Conservation (phyloP, 2,797 vertebrate genomes). For the Pagetopsis macropterus region DNA sequence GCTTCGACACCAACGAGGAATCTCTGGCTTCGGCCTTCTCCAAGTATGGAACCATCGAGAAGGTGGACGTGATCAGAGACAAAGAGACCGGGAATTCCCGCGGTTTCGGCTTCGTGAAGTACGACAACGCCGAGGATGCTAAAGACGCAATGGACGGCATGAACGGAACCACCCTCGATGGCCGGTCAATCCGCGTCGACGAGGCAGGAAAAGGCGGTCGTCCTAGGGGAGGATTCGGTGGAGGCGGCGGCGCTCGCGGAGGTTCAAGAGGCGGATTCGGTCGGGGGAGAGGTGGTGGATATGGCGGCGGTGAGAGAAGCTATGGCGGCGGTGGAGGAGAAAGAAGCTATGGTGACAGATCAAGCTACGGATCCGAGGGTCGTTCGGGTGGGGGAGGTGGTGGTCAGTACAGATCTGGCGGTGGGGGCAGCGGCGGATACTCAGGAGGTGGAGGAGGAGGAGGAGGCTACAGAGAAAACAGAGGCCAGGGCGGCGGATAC, state of each 20-base stretch:
- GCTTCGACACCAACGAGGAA: slow-evolving; percentile 95
- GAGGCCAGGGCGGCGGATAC: slow-evolving; percentile 80
- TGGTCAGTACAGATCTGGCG: slow-evolving; percentile 55
- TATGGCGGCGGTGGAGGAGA: slow-evolving; percentile 50
- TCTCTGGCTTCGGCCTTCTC: slow-evolving; percentile 92
- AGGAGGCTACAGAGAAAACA: slow-evolving; percentile 71
- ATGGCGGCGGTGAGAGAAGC: slow-evolving; percentile 63
- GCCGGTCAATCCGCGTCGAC: slow-evolving; percentile 93
- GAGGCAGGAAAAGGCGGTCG: slow-evolving; percentile 93
- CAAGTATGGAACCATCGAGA: slow-evolving; percentile 92
- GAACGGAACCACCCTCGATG: slow-evolving; percentile 96
- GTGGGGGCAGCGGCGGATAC: slow-evolving; percentile 56
- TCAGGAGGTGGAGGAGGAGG: slow-evolving; percentile 19
- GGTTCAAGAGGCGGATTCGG: slow-evolving; percentile 69
- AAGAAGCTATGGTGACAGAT: slow-evolving; percentile 54
- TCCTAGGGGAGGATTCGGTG: slow-evolving; percentile 60
- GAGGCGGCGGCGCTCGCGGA: slow-evolving; percentile 84
- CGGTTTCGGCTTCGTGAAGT: slow-evolving; percentile 96
- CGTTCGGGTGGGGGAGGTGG: slow-evolving; percentile 55
- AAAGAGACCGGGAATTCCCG: slow-evolving; percentile 93
- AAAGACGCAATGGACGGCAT: slow-evolving; percentile 94
- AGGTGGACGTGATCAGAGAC: slow-evolving; percentile 96
- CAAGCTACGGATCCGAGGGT: slow-evolving; percentile 63
- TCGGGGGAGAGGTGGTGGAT: slow-evolving; percentile 60
- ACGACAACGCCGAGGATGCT: slow-evolving; percentile 92